These are phyloP conservation scores for Drosophila leontia DNA, from an alignment of 1,140 invertebrate species.

Conservation along the genomic window DNA sequence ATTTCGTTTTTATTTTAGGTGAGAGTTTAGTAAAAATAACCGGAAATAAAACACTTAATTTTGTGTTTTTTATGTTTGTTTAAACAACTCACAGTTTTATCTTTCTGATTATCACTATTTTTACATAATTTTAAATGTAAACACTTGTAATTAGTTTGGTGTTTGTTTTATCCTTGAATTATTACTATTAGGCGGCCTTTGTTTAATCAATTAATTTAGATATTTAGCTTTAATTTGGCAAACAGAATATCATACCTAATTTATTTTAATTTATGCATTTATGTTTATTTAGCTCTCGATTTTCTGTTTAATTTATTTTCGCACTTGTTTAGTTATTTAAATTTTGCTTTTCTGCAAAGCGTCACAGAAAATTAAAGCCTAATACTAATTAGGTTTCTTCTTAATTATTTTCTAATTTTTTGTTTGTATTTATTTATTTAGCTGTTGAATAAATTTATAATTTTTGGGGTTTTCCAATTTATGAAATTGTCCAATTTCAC, in stretches of 20 bases:
- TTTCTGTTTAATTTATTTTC: not conserved
- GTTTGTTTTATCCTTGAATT: not conserved
- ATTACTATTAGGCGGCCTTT: not conserved
- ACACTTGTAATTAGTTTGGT: not conserved
- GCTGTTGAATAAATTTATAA: not conserved
- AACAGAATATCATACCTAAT: not conserved
- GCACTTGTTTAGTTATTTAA: not conserved
- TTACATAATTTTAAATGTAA: not conserved
- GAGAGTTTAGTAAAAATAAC: not conserved
- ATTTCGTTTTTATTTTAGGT: not conserved
- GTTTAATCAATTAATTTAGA: not conserved
- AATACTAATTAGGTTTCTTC: not conserved
- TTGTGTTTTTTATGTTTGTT: not conserved
- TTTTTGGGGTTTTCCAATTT: not conserved
- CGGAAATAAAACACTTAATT: not conserved
- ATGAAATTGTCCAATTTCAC: slow-evolving; percentile 4
- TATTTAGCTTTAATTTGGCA: not conserved
- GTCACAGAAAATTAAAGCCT: not conserved
- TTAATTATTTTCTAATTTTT: no score
- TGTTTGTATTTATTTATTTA: not conserved
- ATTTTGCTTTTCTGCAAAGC: not conserved
- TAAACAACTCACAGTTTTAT: not conserved
- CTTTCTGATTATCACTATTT: not conserved
- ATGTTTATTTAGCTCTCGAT: no score
- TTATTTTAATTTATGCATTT: not conserved